Percentiles rank a stretch among this genome's conserved stretches.
These are phyloP conservation scores for Strix uralensis DNA, from an alignment of 2,113 vertebrate genomes.

Conservation along the genomic window DNA sequence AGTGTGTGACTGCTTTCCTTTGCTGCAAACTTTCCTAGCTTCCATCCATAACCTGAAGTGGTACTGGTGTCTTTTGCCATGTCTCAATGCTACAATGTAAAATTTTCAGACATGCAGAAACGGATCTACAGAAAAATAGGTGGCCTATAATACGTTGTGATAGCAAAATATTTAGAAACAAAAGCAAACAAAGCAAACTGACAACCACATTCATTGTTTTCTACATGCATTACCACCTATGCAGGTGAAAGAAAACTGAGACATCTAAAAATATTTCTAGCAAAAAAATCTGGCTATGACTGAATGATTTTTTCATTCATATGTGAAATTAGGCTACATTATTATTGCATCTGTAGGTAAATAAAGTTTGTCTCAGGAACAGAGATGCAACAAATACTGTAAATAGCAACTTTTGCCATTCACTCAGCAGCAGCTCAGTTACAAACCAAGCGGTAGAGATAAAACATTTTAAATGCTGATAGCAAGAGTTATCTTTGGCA, in stretches of 20 bases:
- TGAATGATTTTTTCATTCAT: neutral
- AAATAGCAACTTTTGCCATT: neutral
- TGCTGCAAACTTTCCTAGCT: neutral
- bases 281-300: neutral
- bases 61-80: neutral
- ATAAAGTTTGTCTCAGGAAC: neutral
- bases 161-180: neutral
- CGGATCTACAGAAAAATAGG: neutral
- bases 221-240: neutral
- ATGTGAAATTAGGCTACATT: neutral
- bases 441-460: neutral
- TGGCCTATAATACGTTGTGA: neutral
- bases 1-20: neutral
- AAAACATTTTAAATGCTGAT: neutral
- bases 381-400: neutral
- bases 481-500: neutral
- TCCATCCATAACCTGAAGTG: neutral
- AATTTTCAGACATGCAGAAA: neutral
- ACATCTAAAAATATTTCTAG: neutral
- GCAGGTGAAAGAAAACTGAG: neutral
- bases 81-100: neutral
- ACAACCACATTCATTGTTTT: neutral
- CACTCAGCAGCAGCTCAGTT: neutral
- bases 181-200: neutral
- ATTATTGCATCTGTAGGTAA: neutral